Evolutionary conservation across 2,113 vertebrate genomes (phyloP).

Genomic region (Pseudois nayaur): DNA sequence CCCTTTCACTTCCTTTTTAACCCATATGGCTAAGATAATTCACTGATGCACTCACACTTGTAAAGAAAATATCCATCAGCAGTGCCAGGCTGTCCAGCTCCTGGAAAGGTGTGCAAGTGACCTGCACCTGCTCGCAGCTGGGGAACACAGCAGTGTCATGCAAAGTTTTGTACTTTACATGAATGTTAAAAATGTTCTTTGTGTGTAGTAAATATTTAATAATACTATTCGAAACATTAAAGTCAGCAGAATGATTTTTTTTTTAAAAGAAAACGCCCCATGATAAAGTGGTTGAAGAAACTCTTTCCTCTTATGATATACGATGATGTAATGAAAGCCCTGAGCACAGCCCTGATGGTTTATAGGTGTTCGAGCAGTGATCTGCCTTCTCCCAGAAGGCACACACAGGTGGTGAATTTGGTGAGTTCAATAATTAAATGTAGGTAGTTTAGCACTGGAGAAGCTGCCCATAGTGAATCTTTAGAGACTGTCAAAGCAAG

Average conservation of each 20-base stretch:
- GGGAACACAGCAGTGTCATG: neutral
- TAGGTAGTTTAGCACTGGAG: neutral
- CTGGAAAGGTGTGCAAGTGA: neutral
- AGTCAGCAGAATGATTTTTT: neutral
- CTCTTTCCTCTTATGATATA: neutral
- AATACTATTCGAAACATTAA: neutral
- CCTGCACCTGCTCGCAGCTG: neutral
- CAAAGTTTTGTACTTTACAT: neutral
- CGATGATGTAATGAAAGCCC: neutral
- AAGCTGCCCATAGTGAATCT: neutral
- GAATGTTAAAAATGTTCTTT: neutral
- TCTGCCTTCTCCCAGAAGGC: neutral
- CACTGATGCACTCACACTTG: neutral
- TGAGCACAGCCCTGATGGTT: neutral
- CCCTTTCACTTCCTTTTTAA: slow-evolving; percentile 21
- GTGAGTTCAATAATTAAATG: neutral
- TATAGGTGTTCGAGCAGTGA: neutral
- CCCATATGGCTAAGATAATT: neutral
- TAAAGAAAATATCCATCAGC: neutral
- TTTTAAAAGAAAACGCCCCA: neutral
- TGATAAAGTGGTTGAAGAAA: neutral
- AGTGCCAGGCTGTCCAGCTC: neutral
- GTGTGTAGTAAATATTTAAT: neutral
- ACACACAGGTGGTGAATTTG: neutral
- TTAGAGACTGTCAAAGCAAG: neutral